phyloP scores from a whole-genome alignment of 1,140 invertebrate genomes.

The Drosophila albomicans region DNA sequence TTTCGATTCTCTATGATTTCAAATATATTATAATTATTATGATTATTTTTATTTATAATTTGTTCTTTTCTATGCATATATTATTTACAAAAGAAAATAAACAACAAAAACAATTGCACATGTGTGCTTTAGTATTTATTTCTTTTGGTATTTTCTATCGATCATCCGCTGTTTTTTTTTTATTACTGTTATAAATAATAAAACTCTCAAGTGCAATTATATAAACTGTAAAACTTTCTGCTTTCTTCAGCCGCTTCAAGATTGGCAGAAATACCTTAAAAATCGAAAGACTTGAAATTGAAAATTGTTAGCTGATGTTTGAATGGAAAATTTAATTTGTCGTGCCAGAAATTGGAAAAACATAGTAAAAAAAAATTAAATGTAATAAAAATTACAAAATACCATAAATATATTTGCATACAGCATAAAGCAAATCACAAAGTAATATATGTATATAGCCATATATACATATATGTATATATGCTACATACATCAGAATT shows the following conservation, averaged over 20 bases:
- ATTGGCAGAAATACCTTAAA: conserved; percentile 57
- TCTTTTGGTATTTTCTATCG: conserved; percentile 22
- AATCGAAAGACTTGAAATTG: conserved; percentile 75
- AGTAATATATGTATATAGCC: conserved; percentile 26
- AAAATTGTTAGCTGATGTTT: conserved; percentile 68
- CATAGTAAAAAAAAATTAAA: conserved; percentile 3
- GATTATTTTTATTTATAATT: conserved; percentile 67
- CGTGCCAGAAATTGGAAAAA: conserved; percentile 25
- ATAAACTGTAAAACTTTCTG: conserved; percentile 72
- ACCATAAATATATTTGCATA: conserved; percentile 61
- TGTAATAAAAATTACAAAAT: conserved; percentile 26
- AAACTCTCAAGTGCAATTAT: conserved; percentile 80
- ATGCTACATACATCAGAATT: conserved; percentile 48
- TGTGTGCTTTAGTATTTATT: conserved; percentile 52
- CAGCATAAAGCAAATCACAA: conserved; percentile 38
- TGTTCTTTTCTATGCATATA: conserved; percentile 75
- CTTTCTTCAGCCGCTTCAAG: conserved; percentile 66
- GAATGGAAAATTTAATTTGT: conserved; percentile 44
- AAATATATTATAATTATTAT: conserved; percentile 52
- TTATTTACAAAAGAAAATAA: conserved; percentile 72
- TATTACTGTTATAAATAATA: conserved; percentile 1
- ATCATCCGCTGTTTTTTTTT: conserved; percentile 5
- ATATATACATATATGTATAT: conserved; percentile 47
- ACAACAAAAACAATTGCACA: conserved; percentile 46
- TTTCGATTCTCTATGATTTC: conserved; percentile 70